A percentile compares a stretch with the other conserved stretches of the same genome.
phyloP scores from a whole-genome alignment of 2,797 vertebrate genomes.

The Pangasius mekongensis region DNA sequence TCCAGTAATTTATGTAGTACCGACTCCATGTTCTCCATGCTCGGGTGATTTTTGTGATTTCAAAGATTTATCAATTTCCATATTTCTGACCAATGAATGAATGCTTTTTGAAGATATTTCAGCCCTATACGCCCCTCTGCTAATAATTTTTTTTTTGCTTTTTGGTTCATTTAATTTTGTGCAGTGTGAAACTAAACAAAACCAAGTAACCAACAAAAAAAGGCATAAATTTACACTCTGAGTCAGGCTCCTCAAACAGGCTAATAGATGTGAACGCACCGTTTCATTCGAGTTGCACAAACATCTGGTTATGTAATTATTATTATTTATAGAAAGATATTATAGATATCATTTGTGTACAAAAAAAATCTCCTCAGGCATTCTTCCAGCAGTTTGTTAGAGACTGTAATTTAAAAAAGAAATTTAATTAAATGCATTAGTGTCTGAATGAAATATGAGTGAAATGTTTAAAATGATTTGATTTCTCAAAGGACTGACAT shows the following conservation, averaged over 20 bases:
- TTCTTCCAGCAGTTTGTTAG: neutral
- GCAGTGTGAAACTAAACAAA: neutral
- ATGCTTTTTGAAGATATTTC: neutral
- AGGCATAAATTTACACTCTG: neutral
- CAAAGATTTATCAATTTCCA: neutral
- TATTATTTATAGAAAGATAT: neutral
- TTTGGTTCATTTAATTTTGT: neutral
- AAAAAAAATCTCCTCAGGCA: neutral
- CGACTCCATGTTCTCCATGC: neutral
- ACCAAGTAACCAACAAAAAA: neutral
- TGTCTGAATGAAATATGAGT: conserved; percentile 2
- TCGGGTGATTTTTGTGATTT: neutral
- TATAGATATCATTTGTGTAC: neutral
- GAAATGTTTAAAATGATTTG: neutral
- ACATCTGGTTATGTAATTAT: neutral
- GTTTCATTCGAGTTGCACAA: neutral
- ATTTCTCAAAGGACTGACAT: neutral
- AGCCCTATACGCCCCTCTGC: neutral
- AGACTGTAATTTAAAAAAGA: neutral
- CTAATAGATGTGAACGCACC: neutral
- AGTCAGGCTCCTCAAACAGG: neutral
- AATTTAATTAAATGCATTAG: neutral
- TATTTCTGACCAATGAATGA: neutral
- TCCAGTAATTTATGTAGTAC: neutral
- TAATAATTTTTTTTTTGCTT: neutral